Percentiles rank a stretch among this genome's conserved stretches.
Conservation (phyloP, 2,113 vertebrate genomes). For the Grallaria varia region DNA sequence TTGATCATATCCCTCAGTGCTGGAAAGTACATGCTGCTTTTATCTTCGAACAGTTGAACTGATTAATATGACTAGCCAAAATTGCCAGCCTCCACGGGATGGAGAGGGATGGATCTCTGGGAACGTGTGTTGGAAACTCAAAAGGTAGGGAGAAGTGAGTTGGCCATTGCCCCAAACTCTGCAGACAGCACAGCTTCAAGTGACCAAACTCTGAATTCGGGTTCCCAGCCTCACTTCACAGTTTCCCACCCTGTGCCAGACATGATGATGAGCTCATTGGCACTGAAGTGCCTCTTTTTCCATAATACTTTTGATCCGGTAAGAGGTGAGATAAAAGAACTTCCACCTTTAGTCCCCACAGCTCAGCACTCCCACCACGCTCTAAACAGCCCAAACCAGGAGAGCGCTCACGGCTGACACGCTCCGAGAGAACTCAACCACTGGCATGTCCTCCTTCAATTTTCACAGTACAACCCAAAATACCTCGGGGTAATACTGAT, state of each 20-base stretch:
- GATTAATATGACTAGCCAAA: constrained; percentile 30
- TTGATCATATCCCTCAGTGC: background rate
- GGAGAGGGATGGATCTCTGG: background rate
- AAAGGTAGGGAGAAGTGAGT: background rate
- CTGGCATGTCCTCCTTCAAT: background rate
- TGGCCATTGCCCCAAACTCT: background rate
- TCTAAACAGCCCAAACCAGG: background rate
- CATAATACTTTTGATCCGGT: background rate
- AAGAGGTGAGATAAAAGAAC: background rate
- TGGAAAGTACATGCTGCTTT: constrained; percentile 32
- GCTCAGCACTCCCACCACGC: fast-evolving
- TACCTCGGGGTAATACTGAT: background rate
- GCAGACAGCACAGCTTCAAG: background rate
- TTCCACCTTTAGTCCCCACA: background rate
- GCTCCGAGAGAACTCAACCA: background rate
- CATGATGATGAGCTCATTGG: background rate
- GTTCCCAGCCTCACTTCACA: background rate
- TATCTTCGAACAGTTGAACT: constrained; percentile 10
- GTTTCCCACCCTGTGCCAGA: background rate
- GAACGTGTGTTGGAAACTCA: background rate
- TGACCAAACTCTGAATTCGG: background rate
- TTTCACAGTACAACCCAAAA: background rate
- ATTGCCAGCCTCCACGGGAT: background rate
- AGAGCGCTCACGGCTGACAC: background rate
- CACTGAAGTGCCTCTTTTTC: background rate